phyloP scores from a whole-genome alignment of 2,888 invertebrate species.

The Polydrusus cervinus region DNA sequence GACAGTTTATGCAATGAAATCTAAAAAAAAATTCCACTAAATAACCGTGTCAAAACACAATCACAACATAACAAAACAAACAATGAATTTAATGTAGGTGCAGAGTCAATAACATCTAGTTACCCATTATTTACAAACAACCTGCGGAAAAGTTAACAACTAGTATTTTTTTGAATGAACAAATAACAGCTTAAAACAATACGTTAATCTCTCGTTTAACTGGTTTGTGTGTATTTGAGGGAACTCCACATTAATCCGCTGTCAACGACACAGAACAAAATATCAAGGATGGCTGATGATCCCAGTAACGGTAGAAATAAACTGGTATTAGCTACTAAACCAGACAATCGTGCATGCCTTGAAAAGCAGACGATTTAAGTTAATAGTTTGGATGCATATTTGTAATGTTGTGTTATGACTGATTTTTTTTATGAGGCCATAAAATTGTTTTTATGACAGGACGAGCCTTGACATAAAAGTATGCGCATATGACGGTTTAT shows the following conservation, averaged over 20 bases:
- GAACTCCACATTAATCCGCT: conserved; percentile 35
- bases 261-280: conserved; percentile 28
- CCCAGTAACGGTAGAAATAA: conserved; percentile 30
- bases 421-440: background rate
- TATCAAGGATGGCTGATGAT: conserved; percentile 44
- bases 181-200: conserved; percentile 8
- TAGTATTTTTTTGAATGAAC: conserved; percentile 29
- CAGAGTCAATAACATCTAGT: conserved; percentile 33
- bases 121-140: conserved; percentile 39
- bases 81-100: background rate
- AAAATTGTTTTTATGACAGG: background rate
- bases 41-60: background rate
- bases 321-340: conserved; percentile 9
- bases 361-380: conserved; percentile 23
- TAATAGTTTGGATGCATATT: conserved; percentile 20
- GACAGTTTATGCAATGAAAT: background rate
- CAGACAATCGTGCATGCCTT: conserved; percentile 6
- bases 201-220: conserved; percentile 26
- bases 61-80: conserved; percentile 8
- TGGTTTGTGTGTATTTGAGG: conserved; percentile 34
- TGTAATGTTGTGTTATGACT: background rate
- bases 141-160: conserved; percentile 29
- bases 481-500: too few relatives aligned
- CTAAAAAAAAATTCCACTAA: background rate
- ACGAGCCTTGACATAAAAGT: background rate